phyloP scores from a whole-genome alignment of 37 sponge, comb jelly and placozoan genomes.

The Hexactinellida sp. region DNA sequence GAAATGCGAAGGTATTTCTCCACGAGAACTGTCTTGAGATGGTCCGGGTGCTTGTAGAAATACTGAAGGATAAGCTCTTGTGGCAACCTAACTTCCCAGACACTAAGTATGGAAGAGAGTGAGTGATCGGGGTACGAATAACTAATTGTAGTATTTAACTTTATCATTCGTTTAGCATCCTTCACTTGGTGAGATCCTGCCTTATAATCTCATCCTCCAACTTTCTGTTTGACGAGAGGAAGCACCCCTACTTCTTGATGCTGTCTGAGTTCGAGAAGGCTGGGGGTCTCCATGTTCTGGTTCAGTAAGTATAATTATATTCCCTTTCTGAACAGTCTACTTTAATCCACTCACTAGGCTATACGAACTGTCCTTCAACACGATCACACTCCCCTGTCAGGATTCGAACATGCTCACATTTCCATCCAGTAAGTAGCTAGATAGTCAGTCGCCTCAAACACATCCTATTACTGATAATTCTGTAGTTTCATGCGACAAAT shows the following conservation, averaged over 20 bases:
- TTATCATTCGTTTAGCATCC: background rate
- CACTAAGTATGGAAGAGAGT: background rate
- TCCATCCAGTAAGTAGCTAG: background rate
- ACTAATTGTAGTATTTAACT: background rate
- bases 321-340: background rate
- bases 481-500: slow-evolving; percentile 21
- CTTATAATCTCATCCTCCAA: background rate
- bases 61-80: background rate
- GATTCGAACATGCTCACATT: background rate
- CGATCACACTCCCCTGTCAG: background rate
- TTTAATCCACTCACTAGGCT: background rate
- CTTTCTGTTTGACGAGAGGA: slow-evolving; percentile 82
- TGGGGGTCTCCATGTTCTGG: slow-evolving; percentile 46
- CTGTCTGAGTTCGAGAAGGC: slow-evolving; percentile 57
- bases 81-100: background rate
- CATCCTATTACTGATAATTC: background rate
- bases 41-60: background rate
- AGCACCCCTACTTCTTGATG: slow-evolving; percentile 78
- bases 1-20: background rate
- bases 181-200: background rate
- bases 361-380: background rate
- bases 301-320: slow-evolving; percentile 27
- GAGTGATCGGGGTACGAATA: background rate
- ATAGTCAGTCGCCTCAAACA: background rate
- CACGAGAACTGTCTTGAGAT: background rate